A percentile compares a stretch with the other conserved stretches of the same genome.
phyloP scores from a whole-genome alignment of 2,113 vertebrate species.

The Barbus barbus region DNA sequence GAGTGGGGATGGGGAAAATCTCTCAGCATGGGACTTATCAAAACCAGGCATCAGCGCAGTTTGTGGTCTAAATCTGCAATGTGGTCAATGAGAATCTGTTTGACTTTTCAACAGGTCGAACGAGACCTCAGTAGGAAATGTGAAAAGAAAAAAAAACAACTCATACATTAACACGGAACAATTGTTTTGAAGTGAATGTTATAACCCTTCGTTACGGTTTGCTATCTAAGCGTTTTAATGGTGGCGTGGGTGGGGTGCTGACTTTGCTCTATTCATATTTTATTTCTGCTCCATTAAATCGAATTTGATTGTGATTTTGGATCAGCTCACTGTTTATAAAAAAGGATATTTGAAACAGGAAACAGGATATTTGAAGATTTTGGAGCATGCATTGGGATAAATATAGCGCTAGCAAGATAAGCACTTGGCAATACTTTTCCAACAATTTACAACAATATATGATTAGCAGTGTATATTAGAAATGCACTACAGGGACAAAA shows the following conservation, averaged over 20 bases:
- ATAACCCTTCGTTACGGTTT: neutral
- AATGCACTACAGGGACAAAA: too few relatives aligned
- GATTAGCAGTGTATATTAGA: too few relatives aligned
- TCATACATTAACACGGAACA: neutral
- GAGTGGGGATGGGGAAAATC: slow-evolving; percentile 34
- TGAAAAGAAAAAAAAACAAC: neutral
- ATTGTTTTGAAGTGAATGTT: slow-evolving; percentile 9
- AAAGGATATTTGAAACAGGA: too few relatives aligned
- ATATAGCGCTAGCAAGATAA: neutral
- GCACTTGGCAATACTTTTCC: neutral
- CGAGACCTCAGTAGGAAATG: neutral
- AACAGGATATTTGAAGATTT: neutral
- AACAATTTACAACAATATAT: too few relatives aligned
- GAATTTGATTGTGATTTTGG: slow-evolving; percentile 3
- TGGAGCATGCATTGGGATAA: neutral
- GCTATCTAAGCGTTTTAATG: neutral
- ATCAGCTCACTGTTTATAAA: neutral
- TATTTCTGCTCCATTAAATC: slow-evolving; percentile 33
- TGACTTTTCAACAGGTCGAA: slow-evolving; percentile 12
- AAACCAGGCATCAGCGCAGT: slow-evolving; percentile 40
- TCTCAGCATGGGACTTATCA: slow-evolving; percentile 44
- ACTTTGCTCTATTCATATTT: neutral
- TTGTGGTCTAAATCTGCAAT: slow-evolving; percentile 41
- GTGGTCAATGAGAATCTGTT: slow-evolving; percentile 17
- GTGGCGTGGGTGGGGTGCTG: neutral